These are phyloP conservation scores for Peromyscus attwateri DNA, from an alignment of 2,797 vertebrate species.

Conservation along the genomic window DNA sequence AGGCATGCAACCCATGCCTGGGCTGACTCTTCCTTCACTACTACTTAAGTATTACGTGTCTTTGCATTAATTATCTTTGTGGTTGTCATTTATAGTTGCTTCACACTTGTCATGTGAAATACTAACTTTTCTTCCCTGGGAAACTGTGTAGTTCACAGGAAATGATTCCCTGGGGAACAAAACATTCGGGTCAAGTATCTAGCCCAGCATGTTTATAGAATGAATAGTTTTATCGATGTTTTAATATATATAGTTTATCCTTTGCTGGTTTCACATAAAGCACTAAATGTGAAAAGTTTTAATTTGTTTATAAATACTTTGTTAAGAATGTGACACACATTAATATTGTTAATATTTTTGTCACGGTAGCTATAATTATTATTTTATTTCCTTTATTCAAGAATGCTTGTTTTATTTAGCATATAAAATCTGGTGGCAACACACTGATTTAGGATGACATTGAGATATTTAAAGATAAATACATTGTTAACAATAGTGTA, in stretches of 20 bases:
- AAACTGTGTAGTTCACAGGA: neutral
- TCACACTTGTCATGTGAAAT: neutral
- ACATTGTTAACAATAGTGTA: constrained; percentile 94
- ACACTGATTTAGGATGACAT: constrained; percentile 93
- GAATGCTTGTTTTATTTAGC: constrained; percentile 83
- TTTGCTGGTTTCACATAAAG: constrained; percentile 72
- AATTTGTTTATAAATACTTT: constrained; percentile 81
- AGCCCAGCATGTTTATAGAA: neutral
- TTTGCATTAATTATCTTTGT: neutral
- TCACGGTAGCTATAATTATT: constrained; percentile 90
- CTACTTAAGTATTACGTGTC: neutral
- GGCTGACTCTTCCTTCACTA: neutral
- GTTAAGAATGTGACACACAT: constrained; percentile 90
- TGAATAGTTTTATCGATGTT: constrained; percentile 18
- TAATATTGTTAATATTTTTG: constrained; percentile 90
- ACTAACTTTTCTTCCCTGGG: neutral
- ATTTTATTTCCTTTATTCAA: constrained; percentile 85
- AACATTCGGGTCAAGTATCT: neutral
- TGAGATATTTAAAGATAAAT: constrained; percentile 92
- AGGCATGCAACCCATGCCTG: neutral
- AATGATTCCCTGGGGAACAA: neutral
- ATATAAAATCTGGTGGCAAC: constrained; percentile 92
- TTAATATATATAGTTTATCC: constrained; percentile 59
- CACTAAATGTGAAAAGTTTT: constrained; percentile 78
- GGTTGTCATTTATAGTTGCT: neutral